A percentile compares a stretch with the other conserved stretches of the same genome.
These are phyloP conservation scores for Lordiphosa andalusiaca DNA, from an alignment of 2,888 invertebrate genomes.

Conservation along the genomic window DNA sequence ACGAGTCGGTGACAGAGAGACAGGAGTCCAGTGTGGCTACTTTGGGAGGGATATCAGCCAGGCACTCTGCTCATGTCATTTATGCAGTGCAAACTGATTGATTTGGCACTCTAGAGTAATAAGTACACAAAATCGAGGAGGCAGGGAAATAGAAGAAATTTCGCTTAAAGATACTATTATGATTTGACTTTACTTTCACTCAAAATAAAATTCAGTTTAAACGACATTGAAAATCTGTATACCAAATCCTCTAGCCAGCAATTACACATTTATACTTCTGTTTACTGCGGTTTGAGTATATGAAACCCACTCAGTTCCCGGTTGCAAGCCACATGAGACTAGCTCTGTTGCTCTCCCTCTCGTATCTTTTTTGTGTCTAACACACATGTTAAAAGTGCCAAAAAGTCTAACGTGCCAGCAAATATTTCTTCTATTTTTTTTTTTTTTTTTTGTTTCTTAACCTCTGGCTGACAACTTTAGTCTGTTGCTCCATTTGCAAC, in stretches of 20 bases:
- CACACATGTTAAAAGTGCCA: conserved; percentile 51
- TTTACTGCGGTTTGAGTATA: conserved; percentile 60
- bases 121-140: conserved; percentile 2
- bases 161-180: neutral
- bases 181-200: too few relatives aligned
- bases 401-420: conserved; percentile 43
- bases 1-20: conserved; percentile 37
- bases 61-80: conserved; percentile 41
- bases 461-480: conserved; percentile 50
- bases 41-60: neutral
- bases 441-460: conserved; percentile 23
- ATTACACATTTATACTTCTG: conserved; percentile 50
- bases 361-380: conserved; percentile 19
- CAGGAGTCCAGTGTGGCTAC: conserved; percentile 4
- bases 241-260: conserved; percentile 53
- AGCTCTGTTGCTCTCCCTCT: neutral
- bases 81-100: conserved; percentile 58
- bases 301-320: conserved; percentile 31
- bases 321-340: conserved; percentile 29
- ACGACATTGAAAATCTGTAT: conserved; percentile 48
- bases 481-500: conserved; percentile 68
- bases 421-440: conserved; percentile 39
- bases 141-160: too few relatives aligned
- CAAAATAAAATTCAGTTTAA: conserved; percentile 29
- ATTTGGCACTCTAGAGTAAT: conserved; percentile 38